Conservation (phyloP, 2,888 invertebrate species). For the Nomada goodeniana region DNA sequence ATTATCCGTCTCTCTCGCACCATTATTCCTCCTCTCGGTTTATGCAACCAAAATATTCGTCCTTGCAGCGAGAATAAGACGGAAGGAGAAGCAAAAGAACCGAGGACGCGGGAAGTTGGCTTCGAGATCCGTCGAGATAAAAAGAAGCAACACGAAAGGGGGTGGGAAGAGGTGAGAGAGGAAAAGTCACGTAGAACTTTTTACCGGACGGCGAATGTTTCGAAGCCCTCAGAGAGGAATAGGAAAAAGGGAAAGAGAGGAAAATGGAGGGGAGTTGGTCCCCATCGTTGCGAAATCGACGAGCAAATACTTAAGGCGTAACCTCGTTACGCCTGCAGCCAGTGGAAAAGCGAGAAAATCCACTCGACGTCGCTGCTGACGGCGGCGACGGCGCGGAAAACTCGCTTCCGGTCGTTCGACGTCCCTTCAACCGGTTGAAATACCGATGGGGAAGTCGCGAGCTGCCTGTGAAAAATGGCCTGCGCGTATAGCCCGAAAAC, state of each 20-base stretch:
- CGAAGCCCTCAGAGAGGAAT: slow-evolving; percentile 57
- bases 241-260: slow-evolving; percentile 14
- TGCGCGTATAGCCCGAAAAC: slow-evolving; percentile 11
- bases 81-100: background rate
- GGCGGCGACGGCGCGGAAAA: slow-evolving; percentile 78
- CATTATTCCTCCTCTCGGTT: background rate
- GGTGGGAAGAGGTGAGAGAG: background rate
- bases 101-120: slow-evolving; percentile 21
- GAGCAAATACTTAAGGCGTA: slow-evolving; percentile 79
- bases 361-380: slow-evolving; percentile 64
- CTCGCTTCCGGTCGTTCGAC: slow-evolving; percentile 79
- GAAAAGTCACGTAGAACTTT: slow-evolving; percentile 68
- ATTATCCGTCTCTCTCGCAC: slow-evolving; percentile 34
- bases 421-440: slow-evolving; percentile 65
- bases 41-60: slow-evolving; percentile 13
- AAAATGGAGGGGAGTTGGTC: slow-evolving; percentile 32
- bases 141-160: slow-evolving; percentile 22
- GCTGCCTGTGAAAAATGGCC: slow-evolving; percentile 50
- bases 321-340: slow-evolving; percentile 78
- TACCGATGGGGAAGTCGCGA: slow-evolving; percentile 36
- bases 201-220: slow-evolving; percentile 63
- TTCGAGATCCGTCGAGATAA: slow-evolving; percentile 42
- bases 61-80: background rate
- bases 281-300: slow-evolving; percentile 73
- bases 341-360: slow-evolving; percentile 69